Percentiles rank a stretch among this genome's conserved stretches.
These are phyloP conservation scores for Schrankia costaestrigalis DNA, from an alignment of 2,888 invertebrate species.

Conservation along the genomic window DNA sequence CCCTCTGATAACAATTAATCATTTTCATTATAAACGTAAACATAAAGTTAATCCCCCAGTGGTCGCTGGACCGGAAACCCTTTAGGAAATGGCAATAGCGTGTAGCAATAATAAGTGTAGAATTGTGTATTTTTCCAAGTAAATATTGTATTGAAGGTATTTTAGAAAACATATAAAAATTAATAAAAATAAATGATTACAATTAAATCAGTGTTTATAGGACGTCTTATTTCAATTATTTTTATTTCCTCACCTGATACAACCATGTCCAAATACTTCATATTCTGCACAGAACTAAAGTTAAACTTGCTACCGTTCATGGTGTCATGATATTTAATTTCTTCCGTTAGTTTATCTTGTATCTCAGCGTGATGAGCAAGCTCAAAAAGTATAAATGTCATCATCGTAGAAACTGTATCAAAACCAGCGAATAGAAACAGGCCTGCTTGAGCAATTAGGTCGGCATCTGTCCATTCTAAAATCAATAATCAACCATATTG, in stretches of 20 bases:
- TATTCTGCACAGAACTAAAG: slow-evolving; percentile 67
- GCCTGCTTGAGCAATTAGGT: slow-evolving; percentile 64
- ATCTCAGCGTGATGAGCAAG: slow-evolving; percentile 78
- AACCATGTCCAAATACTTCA: slow-evolving; percentile 82
- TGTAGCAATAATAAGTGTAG: too few species aligned
- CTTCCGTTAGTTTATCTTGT: slow-evolving; percentile 72
- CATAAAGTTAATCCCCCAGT: too few species aligned
- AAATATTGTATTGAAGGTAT: too few species aligned
- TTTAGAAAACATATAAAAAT: too few species aligned
- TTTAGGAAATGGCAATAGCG: too few species aligned
- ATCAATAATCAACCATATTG: neutral
- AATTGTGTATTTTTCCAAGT: too few species aligned
- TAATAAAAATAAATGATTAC: too few species aligned
- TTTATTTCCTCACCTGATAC: slow-evolving; percentile 75
- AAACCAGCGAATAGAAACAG: slow-evolving; percentile 79
- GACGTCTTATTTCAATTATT: too few species aligned
- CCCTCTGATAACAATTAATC: neutral
- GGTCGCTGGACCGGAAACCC: too few species aligned
- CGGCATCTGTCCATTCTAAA: slow-evolving; percentile 53
- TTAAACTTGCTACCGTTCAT: slow-evolving; percentile 57
- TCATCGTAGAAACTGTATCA: slow-evolving; percentile 60
- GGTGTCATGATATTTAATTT: slow-evolving; percentile 67
- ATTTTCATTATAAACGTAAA: too few species aligned
- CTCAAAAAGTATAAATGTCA: slow-evolving; percentile 76
- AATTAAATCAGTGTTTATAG: too few species aligned